These are phyloP conservation scores for Bellardia bayeri DNA, from an alignment of 2,888 invertebrate species.

Conservation along the genomic window DNA sequence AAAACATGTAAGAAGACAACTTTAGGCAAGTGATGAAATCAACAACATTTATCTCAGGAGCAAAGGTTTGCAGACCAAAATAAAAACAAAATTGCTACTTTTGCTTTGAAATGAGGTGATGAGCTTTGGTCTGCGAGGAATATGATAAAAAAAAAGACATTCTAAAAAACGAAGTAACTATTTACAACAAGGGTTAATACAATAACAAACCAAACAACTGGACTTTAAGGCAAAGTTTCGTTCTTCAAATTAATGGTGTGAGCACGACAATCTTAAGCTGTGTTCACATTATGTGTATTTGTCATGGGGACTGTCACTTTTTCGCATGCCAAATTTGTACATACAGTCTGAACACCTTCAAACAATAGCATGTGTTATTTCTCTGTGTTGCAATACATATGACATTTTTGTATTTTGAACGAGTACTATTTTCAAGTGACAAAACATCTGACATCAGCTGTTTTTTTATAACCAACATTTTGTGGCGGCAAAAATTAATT, in stretches of 20 bases:
- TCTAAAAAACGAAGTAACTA: no score
- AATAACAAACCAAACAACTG: conserved; percentile 12
- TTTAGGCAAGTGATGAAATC: conserved; percentile 57
- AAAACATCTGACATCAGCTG: no score
- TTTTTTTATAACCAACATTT: no score
- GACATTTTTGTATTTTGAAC: no score
- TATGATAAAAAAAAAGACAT: conserved; percentile 66
- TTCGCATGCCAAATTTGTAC: no score
- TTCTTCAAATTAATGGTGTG: background rate
- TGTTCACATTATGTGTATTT: no score
- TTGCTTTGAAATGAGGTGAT: conserved; percentile 9
- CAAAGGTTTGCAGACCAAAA: conserved; percentile 26
- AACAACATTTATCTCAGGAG: background rate
- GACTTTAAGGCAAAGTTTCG: conserved; percentile 7
- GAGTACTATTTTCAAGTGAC: no score
- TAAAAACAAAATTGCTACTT: background rate
- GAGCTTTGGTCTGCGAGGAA: conserved; percentile 29
- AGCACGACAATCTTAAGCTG: conserved; percentile 35
- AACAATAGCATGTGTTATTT: no score
- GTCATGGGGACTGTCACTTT: no score
- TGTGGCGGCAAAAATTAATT: no score
- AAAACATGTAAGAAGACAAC: background rate
- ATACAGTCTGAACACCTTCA: no score
- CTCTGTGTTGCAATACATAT: no score
- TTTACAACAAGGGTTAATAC: background rate